These are phyloP conservation scores for Seriola quinqueradiata DNA, from an alignment of 2,113 vertebrate species.

Conservation along the genomic window DNA sequence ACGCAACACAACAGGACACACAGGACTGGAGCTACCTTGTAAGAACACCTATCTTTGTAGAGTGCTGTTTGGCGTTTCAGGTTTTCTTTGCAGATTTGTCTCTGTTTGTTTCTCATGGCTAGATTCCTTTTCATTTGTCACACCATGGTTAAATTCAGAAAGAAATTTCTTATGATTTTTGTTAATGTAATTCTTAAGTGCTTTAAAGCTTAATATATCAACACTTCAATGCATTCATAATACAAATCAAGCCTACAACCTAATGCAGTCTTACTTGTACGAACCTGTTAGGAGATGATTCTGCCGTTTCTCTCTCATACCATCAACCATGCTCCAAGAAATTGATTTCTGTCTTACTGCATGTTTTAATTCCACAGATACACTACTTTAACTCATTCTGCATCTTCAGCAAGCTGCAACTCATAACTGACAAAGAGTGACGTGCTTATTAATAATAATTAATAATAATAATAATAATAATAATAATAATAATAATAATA, in stretches of 20 bases:
- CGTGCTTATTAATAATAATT: constrained; percentile 11
- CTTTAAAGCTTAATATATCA: constrained; percentile 8
- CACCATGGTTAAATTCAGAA: constrained; percentile 1
- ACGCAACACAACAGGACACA: constrained; percentile 93
- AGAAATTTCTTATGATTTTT: neutral
- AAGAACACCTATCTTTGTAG: constrained; percentile 75
- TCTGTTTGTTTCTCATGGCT: constrained; percentile 16
- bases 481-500: neutral
- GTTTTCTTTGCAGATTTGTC: constrained; percentile 13
- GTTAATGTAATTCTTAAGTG: constrained; percentile 12
- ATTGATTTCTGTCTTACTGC: constrained; percentile 57
- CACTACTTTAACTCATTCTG: constrained; percentile 51
- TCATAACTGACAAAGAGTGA: constrained; percentile 41
- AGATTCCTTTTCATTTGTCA: constrained; percentile 5
- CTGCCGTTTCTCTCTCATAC: constrained; percentile 62
- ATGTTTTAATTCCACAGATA: constrained; percentile 59
- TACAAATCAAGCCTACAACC: neutral
- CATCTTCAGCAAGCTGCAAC: constrained; percentile 45
- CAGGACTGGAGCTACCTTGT: constrained; percentile 95
- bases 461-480: constrained; percentile 6
- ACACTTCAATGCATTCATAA: constrained; percentile 11
- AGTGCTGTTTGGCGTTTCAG: neutral
- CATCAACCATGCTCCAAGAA: constrained; percentile 56
- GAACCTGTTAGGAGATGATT: constrained; percentile 44
- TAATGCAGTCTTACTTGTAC: constrained; percentile 36